Evolutionary conservation across 2,888 invertebrate species (phyloP).

Genomic region (Drosophila austrosaltans): DNA sequence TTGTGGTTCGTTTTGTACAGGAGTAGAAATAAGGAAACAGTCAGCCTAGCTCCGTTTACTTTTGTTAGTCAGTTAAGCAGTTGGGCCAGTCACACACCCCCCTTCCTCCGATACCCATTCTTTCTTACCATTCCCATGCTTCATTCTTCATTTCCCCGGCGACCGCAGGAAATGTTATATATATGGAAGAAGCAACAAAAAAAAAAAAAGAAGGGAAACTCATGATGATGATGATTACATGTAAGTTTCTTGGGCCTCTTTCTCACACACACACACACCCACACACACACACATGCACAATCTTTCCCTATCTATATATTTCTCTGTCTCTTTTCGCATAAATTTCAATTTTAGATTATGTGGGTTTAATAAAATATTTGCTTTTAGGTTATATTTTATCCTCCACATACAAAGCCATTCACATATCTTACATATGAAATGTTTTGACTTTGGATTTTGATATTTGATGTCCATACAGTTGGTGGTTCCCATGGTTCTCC

Average conservation of each 20-base stretch:
- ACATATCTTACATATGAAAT: conserved; percentile 32
- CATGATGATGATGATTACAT: conserved; percentile 59
- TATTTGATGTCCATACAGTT: not conserved
- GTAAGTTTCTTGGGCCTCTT: conserved; percentile 54
- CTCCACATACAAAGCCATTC: conserved; percentile 13
- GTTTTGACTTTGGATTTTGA: conserved; percentile 37
- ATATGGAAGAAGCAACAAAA: conserved; percentile 59
- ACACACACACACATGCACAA: not conserved
- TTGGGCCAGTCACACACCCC: conserved; percentile 57
- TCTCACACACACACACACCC: not conserved
- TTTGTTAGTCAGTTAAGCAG: conserved; percentile 68
- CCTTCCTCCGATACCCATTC: not conserved
- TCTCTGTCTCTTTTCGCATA: conserved; percentile 53
- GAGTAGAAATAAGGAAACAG: not conserved
- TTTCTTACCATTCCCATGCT: not conserved
- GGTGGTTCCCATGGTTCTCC: conserved; percentile 1
- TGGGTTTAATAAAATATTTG: conserved; percentile 70
- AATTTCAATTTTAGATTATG: conserved; percentile 75
- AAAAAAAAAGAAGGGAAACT: conserved; percentile 55
- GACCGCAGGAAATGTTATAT: conserved; percentile 64
- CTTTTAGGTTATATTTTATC: conserved; percentile 42
- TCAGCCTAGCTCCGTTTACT: conserved; percentile 46
- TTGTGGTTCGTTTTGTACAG: conserved; percentile 7
- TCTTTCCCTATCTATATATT: not conserved
- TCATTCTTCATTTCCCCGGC: conserved; percentile 44